Base-by-base conservation (phyloP, 2,888 invertebrate genomes). In the Listrodromus nycthemerus region DNA sequence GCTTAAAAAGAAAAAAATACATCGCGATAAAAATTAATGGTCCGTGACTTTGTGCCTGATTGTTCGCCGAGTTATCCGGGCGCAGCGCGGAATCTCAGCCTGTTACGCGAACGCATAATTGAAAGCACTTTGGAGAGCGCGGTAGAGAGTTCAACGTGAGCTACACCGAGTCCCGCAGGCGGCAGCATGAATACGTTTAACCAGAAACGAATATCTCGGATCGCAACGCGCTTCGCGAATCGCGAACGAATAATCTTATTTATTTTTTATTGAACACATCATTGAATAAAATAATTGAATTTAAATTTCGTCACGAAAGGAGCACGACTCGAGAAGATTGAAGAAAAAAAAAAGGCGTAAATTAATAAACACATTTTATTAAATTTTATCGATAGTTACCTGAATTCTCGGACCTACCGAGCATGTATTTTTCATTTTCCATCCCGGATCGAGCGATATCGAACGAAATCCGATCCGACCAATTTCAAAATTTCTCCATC, bases 51-150 rank as follows among this genome's bases (percentile, higher is more conserved):
- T 10, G 55, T 55, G 24, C 55, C 19, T 21, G 10, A 7, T 55
- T 21, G 55, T 10, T 55, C 13, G 55, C 10, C 24, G 4, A 7
- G 8, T 55, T 55, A 21, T 21, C 24, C 55, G 41, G n/a, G 16
- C 13, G 58, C 69, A 24, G 58, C 61, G 13, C 8, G 30, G 61
- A 52, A 45, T 65, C 33, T 48, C 24, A 8, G 45, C 7, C 45
- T 24, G 71, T 91, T 91, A 90, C 90, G 89, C 87, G 89, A 91
- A 90, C 89, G 89, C 89, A 88, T 91, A 91, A 92, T 91, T 91
- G 91, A 91, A 92, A 91, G 91, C 91, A 91, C 91, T 91, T 91
- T 89, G 89, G 89, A 88, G 86, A 90, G 89, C 91, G 87, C 88
- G 86, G 82, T 86, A 85, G 55, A 55, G 55, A 55, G 55, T 55